Conservation (phyloP, 2,797 vertebrate genomes). For the Ataeniobius toweri region DNA sequence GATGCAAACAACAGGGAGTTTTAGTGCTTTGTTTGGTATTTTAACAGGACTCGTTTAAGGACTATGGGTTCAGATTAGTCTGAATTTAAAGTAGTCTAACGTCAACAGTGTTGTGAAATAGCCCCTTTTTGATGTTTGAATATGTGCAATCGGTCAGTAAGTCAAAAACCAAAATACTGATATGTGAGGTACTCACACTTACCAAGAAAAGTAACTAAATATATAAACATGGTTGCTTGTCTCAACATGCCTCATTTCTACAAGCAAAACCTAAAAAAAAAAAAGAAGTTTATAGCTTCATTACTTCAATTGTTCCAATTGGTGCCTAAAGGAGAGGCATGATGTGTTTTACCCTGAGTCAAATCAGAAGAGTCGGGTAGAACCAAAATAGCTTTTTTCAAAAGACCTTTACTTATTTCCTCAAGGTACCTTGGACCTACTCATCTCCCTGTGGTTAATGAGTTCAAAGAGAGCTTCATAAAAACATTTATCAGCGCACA, state of each 20-base stretch:
- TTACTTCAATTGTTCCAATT: neutral
- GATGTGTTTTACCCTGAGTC: constrained; percentile 20
- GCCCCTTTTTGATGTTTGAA: neutral
- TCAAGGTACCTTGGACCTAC: constrained; percentile 25
- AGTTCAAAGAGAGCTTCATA: constrained; percentile 73
- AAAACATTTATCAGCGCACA: constrained; percentile 76
- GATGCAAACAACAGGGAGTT: neutral
- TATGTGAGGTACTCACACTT: too few relatives aligned
- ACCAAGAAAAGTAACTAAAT: too few relatives aligned
- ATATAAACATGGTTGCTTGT: too few relatives aligned
- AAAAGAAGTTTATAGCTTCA: too few relatives aligned
- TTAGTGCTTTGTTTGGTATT: neutral
- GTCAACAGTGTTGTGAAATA: neutral
- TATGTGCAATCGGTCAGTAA: too few relatives aligned
- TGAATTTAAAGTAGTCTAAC: neutral
- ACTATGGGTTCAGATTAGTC: too few relatives aligned
- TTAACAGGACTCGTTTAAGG: neutral
- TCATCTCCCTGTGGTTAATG: constrained; percentile 53
- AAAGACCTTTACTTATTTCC: constrained; percentile 48
- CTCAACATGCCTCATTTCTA: too few relatives aligned
- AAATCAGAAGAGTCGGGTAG: constrained; percentile 25
- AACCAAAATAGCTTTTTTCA: constrained; percentile 34
- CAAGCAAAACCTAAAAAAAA: too few relatives aligned
- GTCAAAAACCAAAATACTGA: too few relatives aligned
- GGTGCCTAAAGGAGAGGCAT: constrained; percentile 20